Evolutionary conservation across 2,888 invertebrate species (phyloP), one percentile per base, ranked within the genome.

Genomic region (Steinernema carpocapsae): DNA sequence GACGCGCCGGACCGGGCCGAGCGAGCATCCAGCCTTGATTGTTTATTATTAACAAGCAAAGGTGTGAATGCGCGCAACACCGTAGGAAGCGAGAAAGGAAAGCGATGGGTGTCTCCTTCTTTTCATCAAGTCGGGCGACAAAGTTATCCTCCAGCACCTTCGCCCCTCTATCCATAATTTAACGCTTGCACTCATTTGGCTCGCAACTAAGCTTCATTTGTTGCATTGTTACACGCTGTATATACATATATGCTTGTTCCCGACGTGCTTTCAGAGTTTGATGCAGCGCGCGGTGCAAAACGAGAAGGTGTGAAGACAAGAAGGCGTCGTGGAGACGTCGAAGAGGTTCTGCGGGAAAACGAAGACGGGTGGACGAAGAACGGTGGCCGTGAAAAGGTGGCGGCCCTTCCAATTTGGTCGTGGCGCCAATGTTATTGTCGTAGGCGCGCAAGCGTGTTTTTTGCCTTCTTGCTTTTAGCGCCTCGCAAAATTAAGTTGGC

Each of bases 1-100:
- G 64, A 64, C 6, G 32, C 24, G 29, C 64, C 29, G 14, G 37
- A 3, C 37, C 4, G 37, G 10, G 10, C 4, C 37, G 37, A 19
- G 2, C n/a, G 14, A 64, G 10, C 32, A 32, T 12, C 64, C 64
- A 29, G 64, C 32, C 64, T 29, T 64, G 64, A 64, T 64, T 64
- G 64, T 64, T 64, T 64, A 64, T 64, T 64, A 64, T 64, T 64
- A 64, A 64, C 64, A 29, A 64, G 32, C 64, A 29, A 64, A 64
- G 26, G 64, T 17, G 64, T 64, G 22, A 29, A 10, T 26, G 64
- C 6, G 52, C 64, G 48, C 48, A 48, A 48, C 48, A 48, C 48
- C 10, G 37, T 37, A 37, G 37, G 14, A 48, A 48, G 48, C 48
- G n/a, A 4, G 19, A 14, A 48, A 10, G 37, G 37, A 37, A 37